Evolutionary conservation across 92 coral and sea anemone genomes (phyloP).

Genomic region (Palythoa heliodiscus): DNA sequence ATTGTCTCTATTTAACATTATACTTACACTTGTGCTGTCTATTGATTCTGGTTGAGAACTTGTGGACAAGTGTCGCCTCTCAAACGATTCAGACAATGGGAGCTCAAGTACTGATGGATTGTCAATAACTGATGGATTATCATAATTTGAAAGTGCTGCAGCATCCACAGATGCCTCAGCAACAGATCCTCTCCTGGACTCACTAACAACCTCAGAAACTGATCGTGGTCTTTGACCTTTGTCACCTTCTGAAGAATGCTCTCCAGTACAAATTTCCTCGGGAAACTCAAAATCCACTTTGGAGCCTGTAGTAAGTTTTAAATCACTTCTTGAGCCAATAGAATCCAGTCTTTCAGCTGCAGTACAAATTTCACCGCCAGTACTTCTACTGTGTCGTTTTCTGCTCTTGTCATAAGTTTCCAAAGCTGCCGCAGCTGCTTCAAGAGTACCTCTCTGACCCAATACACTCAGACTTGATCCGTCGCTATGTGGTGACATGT

Average conservation of each 20-base stretch:
- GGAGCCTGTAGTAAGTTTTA: constrained; percentile 40
- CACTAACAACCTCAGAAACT: constrained; percentile 75
- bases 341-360: constrained; percentile 41
- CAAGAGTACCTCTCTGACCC: constrained; percentile 64
- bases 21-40: constrained; percentile 76
- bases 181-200: constrained; percentile 40
- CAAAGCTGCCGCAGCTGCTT: constrained; percentile 78
- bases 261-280: constrained; percentile 53
- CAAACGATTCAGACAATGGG: constrained; percentile 72
- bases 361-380: constrained; percentile 42
- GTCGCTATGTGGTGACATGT: constrained; percentile 81
- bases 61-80: constrained; percentile 70
- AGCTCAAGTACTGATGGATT: constrained; percentile 71
- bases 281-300: constrained; percentile 58
- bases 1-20: constrained; percentile 77
- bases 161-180: constrained; percentile 34
- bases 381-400: constrained; percentile 54
- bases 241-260: constrained; percentile 58
- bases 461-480: constrained; percentile 81
- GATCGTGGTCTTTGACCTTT: constrained; percentile 74
- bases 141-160: constrained; percentile 42
- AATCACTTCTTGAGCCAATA: constrained; percentile 47
- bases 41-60: constrained; percentile 92
- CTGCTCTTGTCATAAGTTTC: constrained; percentile 69
- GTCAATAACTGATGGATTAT: constrained; percentile 62